Base-by-base conservation (phyloP, 2,797 vertebrate genomes). In the Pyrocephalus nanus region DNA sequence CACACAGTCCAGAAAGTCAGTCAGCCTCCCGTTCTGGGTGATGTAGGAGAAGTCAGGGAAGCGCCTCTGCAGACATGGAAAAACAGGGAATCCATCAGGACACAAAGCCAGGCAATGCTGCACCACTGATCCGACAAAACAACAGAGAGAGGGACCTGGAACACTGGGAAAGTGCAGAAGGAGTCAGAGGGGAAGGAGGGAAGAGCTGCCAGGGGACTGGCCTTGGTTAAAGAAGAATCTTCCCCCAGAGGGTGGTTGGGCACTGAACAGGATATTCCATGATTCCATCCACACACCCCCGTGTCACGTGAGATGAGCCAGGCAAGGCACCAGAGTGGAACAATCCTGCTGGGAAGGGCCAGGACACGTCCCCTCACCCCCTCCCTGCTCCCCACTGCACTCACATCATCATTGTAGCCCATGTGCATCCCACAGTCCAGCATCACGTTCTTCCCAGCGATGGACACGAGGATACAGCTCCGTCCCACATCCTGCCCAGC, bases 371-470 rank as follows among this genome's bases (percentile, higher is more conserved):
- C 27, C 32, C 27, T 12, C 5, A 2, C 34, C 4, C 2, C 7
- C 0, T 7, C 11, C 9, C 6, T 75, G 26, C 22, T 8, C 61
- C 26, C 36, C 23, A 9, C 73, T 12, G 45, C 67, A 98, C 98
- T 98, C 93, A 99, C 99, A 0, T 99, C 99, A 7, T 99, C 99
- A 1, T 99, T 99, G 97, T 98, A 99, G 66, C 99, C 99, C 99
- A 99, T 99, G 97, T 99, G 99, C 99, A 99, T 99, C 8, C 99
- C 99, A 17, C 99, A 99, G 97, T 99, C 99, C 12, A 99, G 97
- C 99, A 99, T 99, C 12, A 99, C 99, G 4, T 99, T 99, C 96
- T 99, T 99, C 60, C 99, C 99, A 4, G 98, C 99, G 2, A 99
- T 99, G n/a, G 99, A 99, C 36, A 99, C 99, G 4, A 99, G 98